phyloP scores from a whole-genome alignment of 1,140 invertebrate genomes.

The Ruditapes philippinarum region DNA sequence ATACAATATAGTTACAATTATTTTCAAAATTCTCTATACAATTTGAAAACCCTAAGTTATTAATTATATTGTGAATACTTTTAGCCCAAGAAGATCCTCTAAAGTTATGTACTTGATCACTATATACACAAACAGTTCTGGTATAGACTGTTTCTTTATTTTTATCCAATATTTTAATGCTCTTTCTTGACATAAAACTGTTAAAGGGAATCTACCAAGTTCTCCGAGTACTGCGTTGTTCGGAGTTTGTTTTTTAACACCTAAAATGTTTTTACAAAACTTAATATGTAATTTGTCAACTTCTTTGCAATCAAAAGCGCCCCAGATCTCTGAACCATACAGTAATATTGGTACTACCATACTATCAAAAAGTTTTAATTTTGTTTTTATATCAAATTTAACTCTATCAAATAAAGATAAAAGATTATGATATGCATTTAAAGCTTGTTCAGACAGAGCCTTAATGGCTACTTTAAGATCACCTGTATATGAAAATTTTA shows the following conservation, averaged over 20 bases:
- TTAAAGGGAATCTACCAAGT: slow-evolving; percentile 33
- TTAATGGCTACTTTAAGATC: slow-evolving; percentile 1
- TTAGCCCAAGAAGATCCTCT: background rate
- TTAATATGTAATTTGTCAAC: slow-evolving; percentile 46
- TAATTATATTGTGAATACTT: background rate
- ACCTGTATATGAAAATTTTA: slow-evolving; percentile 38
- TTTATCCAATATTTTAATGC: slow-evolving; percentile 32
- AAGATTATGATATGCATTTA: slow-evolving; percentile 32
- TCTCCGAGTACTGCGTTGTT: slow-evolving; percentile 26
- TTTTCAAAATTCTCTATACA: background rate
- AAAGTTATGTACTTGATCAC: background rate
- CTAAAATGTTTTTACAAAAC: slow-evolving; percentile 37
- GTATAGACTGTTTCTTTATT: background rate
- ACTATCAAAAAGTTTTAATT: slow-evolving; percentile 22
- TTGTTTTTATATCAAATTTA: slow-evolving; percentile 16
- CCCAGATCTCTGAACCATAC: slow-evolving; percentile 59
- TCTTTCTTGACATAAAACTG: slow-evolving; percentile 33
- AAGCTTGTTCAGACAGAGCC: background rate
- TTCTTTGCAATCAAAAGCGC: slow-evolving; percentile 4
- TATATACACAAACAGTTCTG: background rate
- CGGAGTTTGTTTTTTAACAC: slow-evolving; percentile 22
- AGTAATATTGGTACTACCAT: slow-evolving; percentile 48
- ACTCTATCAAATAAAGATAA: slow-evolving; percentile 14
- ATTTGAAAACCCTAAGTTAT: background rate
- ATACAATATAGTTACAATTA: background rate